These are phyloP conservation scores for Sternarchorhynchus goeldii DNA, from an alignment of 2,797 vertebrate species.

Conservation along the genomic window DNA sequence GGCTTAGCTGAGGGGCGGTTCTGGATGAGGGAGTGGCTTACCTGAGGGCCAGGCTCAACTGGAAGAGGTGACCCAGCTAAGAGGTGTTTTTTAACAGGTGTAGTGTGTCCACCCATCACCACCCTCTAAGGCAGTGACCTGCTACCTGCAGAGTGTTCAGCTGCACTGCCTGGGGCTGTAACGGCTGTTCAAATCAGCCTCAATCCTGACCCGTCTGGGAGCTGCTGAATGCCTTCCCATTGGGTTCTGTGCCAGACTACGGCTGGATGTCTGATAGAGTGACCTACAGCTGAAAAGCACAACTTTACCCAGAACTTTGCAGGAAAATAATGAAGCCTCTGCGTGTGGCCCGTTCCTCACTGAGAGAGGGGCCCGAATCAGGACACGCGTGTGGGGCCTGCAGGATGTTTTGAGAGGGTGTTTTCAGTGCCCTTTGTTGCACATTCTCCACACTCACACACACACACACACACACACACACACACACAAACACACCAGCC, in stretches of 20 bases:
- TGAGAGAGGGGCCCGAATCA: conserved; percentile 13
- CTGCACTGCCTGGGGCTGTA: background rate
- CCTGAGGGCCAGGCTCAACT: too few species aligned
- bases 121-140: background rate
- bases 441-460: conserved; percentile 18
- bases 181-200: too few species aligned
- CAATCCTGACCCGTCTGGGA: background rate
- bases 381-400: conserved; percentile 19
- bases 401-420: conserved; percentile 35
- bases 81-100: background rate
- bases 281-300: conserved; percentile 22
- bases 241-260: background rate
- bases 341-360: conserved; percentile 19
- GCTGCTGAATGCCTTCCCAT: too few species aligned
- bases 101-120: background rate
- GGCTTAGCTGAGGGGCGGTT: too few species aligned
- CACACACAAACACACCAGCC: background rate
- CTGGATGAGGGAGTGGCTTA: too few species aligned
- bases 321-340: background rate
- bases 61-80: too few species aligned
- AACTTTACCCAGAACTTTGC: conserved; percentile 17
- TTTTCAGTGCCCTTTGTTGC: conserved; percentile 36
- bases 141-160: background rate
- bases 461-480: background rate
- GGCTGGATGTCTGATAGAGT: conserved; percentile 20